Conservation (phyloP, 2,797 vertebrate genomes). For the Notamacropus eugenii region DNA sequence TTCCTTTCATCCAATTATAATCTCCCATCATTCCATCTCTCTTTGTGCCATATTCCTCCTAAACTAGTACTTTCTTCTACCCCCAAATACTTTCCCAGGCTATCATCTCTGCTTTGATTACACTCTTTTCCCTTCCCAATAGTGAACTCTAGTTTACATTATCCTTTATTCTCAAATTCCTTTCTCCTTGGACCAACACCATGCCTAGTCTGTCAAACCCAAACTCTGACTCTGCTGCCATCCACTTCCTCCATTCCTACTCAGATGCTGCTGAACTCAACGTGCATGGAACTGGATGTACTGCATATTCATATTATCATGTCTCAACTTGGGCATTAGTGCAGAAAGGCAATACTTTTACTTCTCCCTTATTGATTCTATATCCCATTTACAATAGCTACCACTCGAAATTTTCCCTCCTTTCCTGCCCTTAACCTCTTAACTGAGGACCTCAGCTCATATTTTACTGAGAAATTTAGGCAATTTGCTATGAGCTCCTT, state of each 20-base stretch:
- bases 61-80: neutral
- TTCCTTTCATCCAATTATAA: neutral
- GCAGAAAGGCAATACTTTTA: no score
- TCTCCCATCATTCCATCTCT: neutral
- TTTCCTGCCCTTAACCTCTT: neutral
- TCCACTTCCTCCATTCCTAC: neutral
- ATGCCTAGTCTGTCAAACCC: neutral
- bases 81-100: neutral
- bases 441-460: no score
- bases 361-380: neutral
- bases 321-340: neutral
- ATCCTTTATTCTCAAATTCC: neutral
- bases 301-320: neutral
- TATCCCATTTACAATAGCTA: neutral
- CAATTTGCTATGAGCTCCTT: no score
- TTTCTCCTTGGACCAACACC: neutral
- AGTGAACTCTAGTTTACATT: neutral
- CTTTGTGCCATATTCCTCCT: neutral
- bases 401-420: neutral
- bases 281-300: neutral
- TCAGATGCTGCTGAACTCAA: neutral
- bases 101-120: neutral
- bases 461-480: no score
- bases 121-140: neutral
- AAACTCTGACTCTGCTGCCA: neutral